These are phyloP conservation scores for Petaurus breviceps DNA, from an alignment of 2,113 vertebrate species.

Conservation along the genomic window DNA sequence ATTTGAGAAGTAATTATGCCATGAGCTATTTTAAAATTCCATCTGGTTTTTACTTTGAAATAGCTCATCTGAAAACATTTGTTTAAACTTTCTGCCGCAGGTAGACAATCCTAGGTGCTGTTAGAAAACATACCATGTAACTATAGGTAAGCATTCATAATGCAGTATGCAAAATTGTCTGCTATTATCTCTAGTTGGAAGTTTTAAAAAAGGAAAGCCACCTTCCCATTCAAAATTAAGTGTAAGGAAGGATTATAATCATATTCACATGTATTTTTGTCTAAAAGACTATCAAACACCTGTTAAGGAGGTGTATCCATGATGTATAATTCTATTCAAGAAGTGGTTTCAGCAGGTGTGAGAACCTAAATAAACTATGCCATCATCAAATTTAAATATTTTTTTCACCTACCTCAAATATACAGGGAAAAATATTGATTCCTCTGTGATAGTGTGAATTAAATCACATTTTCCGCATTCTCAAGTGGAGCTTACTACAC, in stretches of 20 bases:
- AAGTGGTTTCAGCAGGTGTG: slow-evolving; percentile 59
- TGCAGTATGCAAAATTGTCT: slow-evolving; percentile 15
- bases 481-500: slow-evolving; percentile 37
- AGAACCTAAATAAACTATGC: slow-evolving; percentile 64
- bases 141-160: background rate
- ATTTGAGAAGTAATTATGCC: slow-evolving; percentile 63
- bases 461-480: slow-evolving; percentile 57
- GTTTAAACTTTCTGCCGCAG: slow-evolving; percentile 24
- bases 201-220: slow-evolving; percentile 30
- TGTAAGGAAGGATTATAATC: slow-evolving; percentile 65
- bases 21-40: slow-evolving; percentile 57
- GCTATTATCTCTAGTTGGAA: slow-evolving; percentile 39
- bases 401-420: slow-evolving; percentile 68
- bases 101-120: background rate
- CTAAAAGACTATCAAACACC: slow-evolving; percentile 60
- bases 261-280: slow-evolving; percentile 55
- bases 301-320: slow-evolving; percentile 46
- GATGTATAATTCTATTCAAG: slow-evolving; percentile 61
- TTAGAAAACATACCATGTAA: background rate
- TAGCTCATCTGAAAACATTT: slow-evolving; percentile 53
- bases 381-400: slow-evolving; percentile 73
- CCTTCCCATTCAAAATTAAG: slow-evolving; percentile 48
- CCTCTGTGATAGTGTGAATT: slow-evolving; percentile 46
- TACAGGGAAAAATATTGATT: slow-evolving; percentile 54
- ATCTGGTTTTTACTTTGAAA: slow-evolving; percentile 69